Percentiles rank a stretch among this genome's conserved stretches.
phyloP scores from a whole-genome alignment of 1,140 invertebrate species.

The Bicyclus anynana region DNA sequence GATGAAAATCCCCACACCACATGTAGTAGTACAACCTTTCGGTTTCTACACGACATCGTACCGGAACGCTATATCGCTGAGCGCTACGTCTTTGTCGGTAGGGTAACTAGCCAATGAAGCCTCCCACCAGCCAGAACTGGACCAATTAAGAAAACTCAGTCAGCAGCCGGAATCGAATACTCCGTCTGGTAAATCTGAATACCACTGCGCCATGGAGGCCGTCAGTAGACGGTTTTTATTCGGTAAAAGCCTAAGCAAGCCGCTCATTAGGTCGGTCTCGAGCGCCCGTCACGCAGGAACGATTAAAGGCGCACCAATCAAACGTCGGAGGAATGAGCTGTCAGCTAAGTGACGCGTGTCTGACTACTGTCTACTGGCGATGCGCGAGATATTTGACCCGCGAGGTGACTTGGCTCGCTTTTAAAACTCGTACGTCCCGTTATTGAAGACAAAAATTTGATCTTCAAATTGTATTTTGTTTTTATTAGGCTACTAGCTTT shows the following conservation, averaged over 20 bases:
- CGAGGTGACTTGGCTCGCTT: slow-evolving; percentile 19
- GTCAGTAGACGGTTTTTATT: slow-evolving; percentile 1
- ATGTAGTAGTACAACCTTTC: too few relatives aligned
- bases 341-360: slow-evolving; percentile 43
- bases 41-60: too few relatives aligned
- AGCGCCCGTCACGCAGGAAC: slow-evolving; percentile 34
- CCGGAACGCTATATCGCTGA: too few relatives aligned
- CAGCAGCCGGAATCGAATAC: too few relatives aligned
- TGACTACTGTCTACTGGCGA: slow-evolving; percentile 28
- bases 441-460: not conserved
- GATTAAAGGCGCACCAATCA: slow-evolving; percentile 59
- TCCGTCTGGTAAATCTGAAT: too few relatives aligned
- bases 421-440: slow-evolving; percentile 4
- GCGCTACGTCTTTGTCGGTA: too few relatives aligned
- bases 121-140: too few relatives aligned
- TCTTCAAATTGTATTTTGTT: not conserved
- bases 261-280: slow-evolving; percentile 39
- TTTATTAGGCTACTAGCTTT: not conserved
- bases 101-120: too few relatives aligned
- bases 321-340: slow-evolving; percentile 54
- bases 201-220: too few relatives aligned
- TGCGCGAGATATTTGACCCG: slow-evolving; percentile 35
- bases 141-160: too few relatives aligned
- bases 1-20: too few relatives aligned
- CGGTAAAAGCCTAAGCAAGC: slow-evolving; percentile 20